A percentile compares a stretch with the other conserved stretches of the same genome.
These are phyloP conservation scores for Thomomys bottae DNA, from an alignment of 2,113 vertebrate genomes.

Conservation along the genomic window DNA sequence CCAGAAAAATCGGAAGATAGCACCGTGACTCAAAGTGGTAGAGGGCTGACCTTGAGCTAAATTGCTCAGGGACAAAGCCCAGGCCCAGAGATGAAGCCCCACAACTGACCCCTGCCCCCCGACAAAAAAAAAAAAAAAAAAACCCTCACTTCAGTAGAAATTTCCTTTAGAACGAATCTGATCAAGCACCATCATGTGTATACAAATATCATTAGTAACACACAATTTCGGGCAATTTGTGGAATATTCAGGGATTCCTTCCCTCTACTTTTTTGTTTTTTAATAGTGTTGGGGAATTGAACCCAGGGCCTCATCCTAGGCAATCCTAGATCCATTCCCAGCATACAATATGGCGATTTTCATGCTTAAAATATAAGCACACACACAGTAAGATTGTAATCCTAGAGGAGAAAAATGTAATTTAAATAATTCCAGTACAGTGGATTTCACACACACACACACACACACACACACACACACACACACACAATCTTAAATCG, in stretches of 20 bases:
- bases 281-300: not conserved
- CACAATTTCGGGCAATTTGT: not conserved
- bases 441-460: conserved; percentile 51
- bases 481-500: conserved; percentile 34
- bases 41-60: too few relatives aligned
- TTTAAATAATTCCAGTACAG: not conserved
- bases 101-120: too few relatives aligned
- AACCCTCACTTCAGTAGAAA: not conserved
- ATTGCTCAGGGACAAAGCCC: too few relatives aligned
- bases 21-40: too few relatives aligned
- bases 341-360: not conserved
- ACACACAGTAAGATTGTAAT: not conserved
- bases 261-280: too few relatives aligned
- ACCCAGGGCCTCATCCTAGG: not conserved
- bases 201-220: not conserved
- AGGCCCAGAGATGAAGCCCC: too few relatives aligned
- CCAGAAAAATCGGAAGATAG: too few relatives aligned
- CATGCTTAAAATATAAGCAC: not conserved
- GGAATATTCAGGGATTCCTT: not conserved
- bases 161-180: conserved; percentile 26
- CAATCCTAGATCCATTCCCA: not conserved
- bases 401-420: not conserved
- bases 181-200: not conserved
- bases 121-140: conserved; percentile 10
- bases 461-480: too few relatives aligned